phyloP scores from a whole-genome alignment of 2,797 vertebrate species.

The Lerista edwardsae region DNA sequence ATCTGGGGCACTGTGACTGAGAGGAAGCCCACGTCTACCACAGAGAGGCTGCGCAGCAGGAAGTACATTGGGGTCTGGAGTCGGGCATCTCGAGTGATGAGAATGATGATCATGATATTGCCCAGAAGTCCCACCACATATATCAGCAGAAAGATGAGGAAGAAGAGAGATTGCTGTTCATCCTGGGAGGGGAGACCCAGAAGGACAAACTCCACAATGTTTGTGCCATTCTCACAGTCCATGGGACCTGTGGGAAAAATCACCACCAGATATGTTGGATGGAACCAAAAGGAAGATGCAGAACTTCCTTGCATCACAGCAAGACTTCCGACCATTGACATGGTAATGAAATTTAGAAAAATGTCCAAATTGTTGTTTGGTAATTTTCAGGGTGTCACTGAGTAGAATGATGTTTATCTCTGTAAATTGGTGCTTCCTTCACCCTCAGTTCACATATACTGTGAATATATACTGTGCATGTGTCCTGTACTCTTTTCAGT shows the following conservation, averaged over 20 bases:
- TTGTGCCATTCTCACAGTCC: constrained; percentile 8
- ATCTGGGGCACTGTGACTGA: constrained; percentile 58
- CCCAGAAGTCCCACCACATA: constrained; percentile 51
- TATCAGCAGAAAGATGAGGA: constrained; percentile 50
- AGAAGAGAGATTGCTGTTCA: constrained; percentile 30
- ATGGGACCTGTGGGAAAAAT: constrained; percentile 19
- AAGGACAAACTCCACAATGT: constrained; percentile 39
- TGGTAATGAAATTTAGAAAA: too few species aligned
- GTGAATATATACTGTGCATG: too few species aligned
- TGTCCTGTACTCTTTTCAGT: too few species aligned
- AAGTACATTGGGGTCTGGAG: constrained; percentile 63
- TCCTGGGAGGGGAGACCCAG: constrained; percentile 43
- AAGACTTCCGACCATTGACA: too few species aligned
- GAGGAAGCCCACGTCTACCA: constrained; percentile 51
- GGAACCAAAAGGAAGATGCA: too few species aligned
- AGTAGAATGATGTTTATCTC: too few species aligned
- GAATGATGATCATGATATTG: constrained; percentile 50
- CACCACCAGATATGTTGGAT: background rate
- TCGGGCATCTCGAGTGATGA: constrained; percentile 39
- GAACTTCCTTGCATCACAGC: too few species aligned
- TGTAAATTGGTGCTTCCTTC: too few species aligned
- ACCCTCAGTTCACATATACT: too few species aligned
- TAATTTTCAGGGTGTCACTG: too few species aligned
- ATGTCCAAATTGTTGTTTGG: too few species aligned
- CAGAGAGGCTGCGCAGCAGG: constrained; percentile 52